Percentiles rank a stretch among this genome's conserved stretches.
These are phyloP conservation scores for Rafetus swinhoei DNA, from an alignment of 2,113 vertebrate genomes.

Conservation along the genomic window DNA sequence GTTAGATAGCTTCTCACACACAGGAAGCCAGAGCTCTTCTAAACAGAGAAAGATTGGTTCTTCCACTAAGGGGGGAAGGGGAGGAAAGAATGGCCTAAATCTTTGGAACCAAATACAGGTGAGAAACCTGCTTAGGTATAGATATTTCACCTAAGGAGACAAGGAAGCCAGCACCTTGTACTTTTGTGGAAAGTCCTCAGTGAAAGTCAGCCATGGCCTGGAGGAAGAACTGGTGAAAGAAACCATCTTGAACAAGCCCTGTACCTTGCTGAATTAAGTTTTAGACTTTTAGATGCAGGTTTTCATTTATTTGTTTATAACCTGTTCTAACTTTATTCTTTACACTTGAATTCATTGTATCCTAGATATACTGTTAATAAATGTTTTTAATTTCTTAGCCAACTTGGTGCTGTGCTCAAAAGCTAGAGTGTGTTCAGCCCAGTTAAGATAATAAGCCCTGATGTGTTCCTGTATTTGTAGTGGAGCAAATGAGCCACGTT, in stretches of 20 bases:
- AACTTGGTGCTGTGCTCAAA: neutral
- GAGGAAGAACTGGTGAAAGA: neutral
- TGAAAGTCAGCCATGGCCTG: neutral
- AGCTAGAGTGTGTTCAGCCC: neutral
- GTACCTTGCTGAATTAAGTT: neutral
- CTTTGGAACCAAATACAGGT: neutral
- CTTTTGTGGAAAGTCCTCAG: neutral
- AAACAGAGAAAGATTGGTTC: neutral
- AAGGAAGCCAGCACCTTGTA: neutral
- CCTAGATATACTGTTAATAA: neutral
- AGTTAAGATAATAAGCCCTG: neutral
- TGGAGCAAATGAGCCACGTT: neutral
- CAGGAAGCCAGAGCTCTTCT: neutral
- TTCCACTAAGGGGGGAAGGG: neutral
- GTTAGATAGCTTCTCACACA: neutral
- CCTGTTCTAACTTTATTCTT: neutral
- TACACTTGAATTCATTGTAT: neutral
- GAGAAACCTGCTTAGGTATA: no score
- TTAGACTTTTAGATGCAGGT: neutral
- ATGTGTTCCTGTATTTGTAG: neutral
- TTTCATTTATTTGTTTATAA: neutral
- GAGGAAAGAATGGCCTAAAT: neutral
- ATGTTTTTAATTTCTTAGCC: neutral
- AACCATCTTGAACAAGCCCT: neutral
- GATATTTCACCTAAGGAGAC: neutral